Evolutionary conservation across 2,797 vertebrate species (phyloP), one percentile per base, ranked within the genome.

Genomic region (Nannoperca australis): DNA sequence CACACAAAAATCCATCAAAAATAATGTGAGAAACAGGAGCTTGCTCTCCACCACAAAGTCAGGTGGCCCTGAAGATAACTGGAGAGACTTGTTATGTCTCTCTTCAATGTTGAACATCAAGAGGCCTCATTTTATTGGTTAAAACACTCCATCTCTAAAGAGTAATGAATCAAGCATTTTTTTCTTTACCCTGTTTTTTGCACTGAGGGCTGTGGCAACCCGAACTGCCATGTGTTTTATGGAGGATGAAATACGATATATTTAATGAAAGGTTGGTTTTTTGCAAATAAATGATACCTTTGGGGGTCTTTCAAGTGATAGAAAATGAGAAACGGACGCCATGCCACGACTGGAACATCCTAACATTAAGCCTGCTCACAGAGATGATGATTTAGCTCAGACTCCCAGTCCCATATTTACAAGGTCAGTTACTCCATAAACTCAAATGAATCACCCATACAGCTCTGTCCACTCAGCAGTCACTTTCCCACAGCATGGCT

Each of bases 371-470:
- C 38, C 42, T 30, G 20, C 50, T 70, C 67, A 40, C 51, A 51
- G 66, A 69, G 27, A 70, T 2, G 47, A 64, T 38, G 70, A 66
- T 78, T 86, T 67, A 84, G 63, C 63, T 50, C 63, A 59, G 45
- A 22, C 47, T 83, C 36, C 47, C 45, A 53, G 47, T 76, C 44
- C 47, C 20, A n/a, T 69, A 80, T 84, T 66, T 73, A 84, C 77
- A 82, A 86, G 80, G 82, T 83, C 72, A 86, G 58, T 85, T 81
- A 83, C 72, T 85, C 78, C 69, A 75, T 72, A 70, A 79, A 82
- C 80, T 56, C 54, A 78, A 72, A 81, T 83, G 81, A 85, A 73
- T 87, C 83, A 86, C 68, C 62, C 49, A 32, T 69, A 53, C 77
- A 55, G 75, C 56, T 66, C 63, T 66, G 76, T 76, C 73, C 72